Evolutionary conservation across 2,888 invertebrate genomes (phyloP).

Genomic region (Glyphotaelius pellucidus): DNA sequence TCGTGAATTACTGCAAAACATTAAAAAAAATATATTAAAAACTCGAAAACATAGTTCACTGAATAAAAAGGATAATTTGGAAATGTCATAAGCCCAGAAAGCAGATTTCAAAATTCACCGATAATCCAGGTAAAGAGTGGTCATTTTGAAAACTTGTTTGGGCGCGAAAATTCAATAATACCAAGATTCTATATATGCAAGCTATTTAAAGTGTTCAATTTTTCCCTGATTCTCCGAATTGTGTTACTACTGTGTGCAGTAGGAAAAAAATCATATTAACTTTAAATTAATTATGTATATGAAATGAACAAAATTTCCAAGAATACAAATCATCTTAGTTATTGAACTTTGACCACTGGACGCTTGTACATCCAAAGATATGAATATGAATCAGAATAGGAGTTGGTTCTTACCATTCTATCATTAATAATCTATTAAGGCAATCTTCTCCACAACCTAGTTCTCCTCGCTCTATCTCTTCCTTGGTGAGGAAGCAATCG

Average conservation of each 20-base stretch:
- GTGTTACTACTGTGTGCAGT: neutral
- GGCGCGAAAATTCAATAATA: neutral
- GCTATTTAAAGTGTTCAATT: neutral
- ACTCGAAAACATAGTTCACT: neutral
- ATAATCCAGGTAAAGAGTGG: neutral
- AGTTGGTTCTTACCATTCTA: conserved; percentile 87
- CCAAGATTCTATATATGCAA: neutral
- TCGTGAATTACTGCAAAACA: conserved; percentile 86
- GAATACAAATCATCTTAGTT: neutral
- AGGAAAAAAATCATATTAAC: neutral
- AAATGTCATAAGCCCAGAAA: neutral
- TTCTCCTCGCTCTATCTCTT: conserved; percentile 90
- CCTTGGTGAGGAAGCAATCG: conserved; percentile 94
- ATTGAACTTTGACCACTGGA: neutral
- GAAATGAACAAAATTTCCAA: neutral
- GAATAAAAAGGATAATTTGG: neutral
- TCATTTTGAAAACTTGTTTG: neutral
- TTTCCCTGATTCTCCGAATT: neutral
- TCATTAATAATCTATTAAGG: conserved; percentile 97
- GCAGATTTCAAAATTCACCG: neutral
- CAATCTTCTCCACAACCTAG: conserved; percentile 97
- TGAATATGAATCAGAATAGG: neutral
- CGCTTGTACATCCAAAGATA: neutral
- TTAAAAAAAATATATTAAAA: neutral
- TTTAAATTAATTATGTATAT: neutral